phyloP scores from a whole-genome alignment of 2,888 invertebrate genomes.

The Augiades crinisus region DNA sequence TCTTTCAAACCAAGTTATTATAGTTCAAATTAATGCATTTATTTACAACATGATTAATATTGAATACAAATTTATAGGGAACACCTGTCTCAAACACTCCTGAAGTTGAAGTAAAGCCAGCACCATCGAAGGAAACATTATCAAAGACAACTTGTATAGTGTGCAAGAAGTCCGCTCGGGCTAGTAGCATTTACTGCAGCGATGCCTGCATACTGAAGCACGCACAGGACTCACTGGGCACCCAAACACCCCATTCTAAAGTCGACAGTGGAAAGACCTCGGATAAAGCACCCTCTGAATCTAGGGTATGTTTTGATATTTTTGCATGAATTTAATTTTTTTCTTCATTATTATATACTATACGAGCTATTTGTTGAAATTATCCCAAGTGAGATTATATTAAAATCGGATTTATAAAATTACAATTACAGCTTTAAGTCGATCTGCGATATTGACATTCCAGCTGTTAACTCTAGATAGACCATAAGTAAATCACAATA shows the following conservation, averaged over 20 bases:
- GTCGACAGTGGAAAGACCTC: slow-evolving; percentile 44
- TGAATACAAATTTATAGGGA: slow-evolving; percentile 8
- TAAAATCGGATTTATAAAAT: too few relatives aligned
- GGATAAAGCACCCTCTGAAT: slow-evolving; percentile 63
- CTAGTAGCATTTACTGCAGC: slow-evolving; percentile 94
- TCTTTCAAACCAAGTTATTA: too few relatives aligned
- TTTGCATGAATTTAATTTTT: background rate
- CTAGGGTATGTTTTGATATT: slow-evolving; percentile 50
- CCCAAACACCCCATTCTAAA: slow-evolving; percentile 45
- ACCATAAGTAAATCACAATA: too few relatives aligned
- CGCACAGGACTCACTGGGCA: slow-evolving; percentile 85
- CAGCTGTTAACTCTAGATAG: too few relatives aligned
- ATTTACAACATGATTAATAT: too few relatives aligned
- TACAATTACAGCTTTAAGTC: too few relatives aligned
- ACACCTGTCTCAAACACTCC: slow-evolving; percentile 26
- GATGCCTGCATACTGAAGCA: slow-evolving; percentile 93
- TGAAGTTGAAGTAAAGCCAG: slow-evolving; percentile 27
- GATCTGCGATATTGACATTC: too few relatives aligned
- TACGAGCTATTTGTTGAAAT: too few relatives aligned
- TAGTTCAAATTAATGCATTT: too few relatives aligned
- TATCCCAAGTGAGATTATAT: too few relatives aligned
- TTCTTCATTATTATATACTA: background rate
- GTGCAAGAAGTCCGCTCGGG: slow-evolving; percentile 88
- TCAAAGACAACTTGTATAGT: slow-evolving; percentile 84
- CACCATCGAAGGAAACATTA: slow-evolving; percentile 41